phyloP scores from a whole-genome alignment of 2,888 invertebrate species.

The Amorpha juglandis region DNA sequence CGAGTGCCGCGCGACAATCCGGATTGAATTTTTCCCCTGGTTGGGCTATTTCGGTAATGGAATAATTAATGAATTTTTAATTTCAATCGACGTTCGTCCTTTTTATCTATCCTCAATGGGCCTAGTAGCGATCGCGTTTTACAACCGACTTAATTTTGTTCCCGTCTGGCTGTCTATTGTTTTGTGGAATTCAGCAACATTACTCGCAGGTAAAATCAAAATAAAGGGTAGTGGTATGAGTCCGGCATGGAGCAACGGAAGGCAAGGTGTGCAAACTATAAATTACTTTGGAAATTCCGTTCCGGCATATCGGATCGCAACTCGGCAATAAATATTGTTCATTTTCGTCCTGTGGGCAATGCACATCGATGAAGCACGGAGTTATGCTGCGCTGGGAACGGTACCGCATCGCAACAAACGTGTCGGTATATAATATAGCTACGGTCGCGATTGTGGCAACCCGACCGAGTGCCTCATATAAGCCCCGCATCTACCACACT shows the following conservation, averaged over 20 bases:
- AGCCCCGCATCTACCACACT: conserved; percentile 35
- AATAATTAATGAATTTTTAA: conserved; percentile 49
- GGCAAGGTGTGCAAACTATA: conserved; percentile 73
- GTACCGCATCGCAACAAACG: conserved; percentile 15
- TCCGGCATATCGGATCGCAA: conserved; percentile 67
- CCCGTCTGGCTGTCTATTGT: background rate
- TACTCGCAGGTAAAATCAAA: conserved; percentile 40
- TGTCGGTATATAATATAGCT: conserved; percentile 27
- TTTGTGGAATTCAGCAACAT: conserved; percentile 28
- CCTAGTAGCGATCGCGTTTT: no score
- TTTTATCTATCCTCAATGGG: conserved; percentile 5
- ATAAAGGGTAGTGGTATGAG: conserved; percentile 38
- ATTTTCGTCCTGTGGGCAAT: conserved; percentile 74
- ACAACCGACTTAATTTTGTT: no score
- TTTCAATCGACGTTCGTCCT: conserved; percentile 34
- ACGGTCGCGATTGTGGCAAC: conserved; percentile 32
- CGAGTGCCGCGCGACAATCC: conserved; percentile 45
- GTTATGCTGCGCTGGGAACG: conserved; percentile 45
- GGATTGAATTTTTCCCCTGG: conserved; percentile 52
- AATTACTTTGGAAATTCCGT: conserved; percentile 76
- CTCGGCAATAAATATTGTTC: conserved; percentile 77
- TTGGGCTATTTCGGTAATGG: conserved; percentile 43
- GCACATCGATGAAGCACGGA: conserved; percentile 61
- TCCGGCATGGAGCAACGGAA: conserved; percentile 43
- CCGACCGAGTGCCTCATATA: conserved; percentile 35